Conservation (phyloP, 2,888 invertebrate genomes). For the Laspeyria flexula region DNA sequence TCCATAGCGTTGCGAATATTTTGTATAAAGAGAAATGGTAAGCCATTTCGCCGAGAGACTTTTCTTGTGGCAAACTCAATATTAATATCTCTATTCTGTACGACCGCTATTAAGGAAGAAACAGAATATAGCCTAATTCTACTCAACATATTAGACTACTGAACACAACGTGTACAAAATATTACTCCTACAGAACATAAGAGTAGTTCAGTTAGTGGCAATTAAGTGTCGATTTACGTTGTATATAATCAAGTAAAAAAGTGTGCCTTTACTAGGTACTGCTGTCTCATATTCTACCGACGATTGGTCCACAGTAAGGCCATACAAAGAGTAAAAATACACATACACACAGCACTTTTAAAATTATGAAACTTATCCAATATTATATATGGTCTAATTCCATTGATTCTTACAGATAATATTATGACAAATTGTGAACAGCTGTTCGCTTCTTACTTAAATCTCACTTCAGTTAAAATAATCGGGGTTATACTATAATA, state of each 20-base stretch:
- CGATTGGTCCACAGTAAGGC: constrained; percentile 82
- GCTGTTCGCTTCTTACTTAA: not conserved
- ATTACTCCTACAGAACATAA: constrained; percentile 38
- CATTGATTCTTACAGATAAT: constrained; percentile 5
- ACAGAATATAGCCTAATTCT: constrained; percentile 10
- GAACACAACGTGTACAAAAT: constrained; percentile 62
- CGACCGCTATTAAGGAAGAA: not conserved
- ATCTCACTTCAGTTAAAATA: constrained; percentile 15
- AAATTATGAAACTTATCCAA: constrained; percentile 14
- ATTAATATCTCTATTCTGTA: no score
- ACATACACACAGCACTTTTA: constrained; percentile 30
- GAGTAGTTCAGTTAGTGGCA: constrained; percentile 16
- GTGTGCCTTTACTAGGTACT: constrained; percentile 54
- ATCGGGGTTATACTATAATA: no score
- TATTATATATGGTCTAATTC: not conserved
- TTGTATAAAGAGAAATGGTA: no score
- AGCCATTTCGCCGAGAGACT: no score
- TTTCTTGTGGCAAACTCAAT: no score
- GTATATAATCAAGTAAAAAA: constrained; percentile 2
- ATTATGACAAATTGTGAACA: not conserved
- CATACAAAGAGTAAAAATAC: constrained; percentile 55
- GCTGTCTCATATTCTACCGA: constrained; percentile 58
- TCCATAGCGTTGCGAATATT: no score
- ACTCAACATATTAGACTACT: constrained; percentile 51
- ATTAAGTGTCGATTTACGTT: constrained; percentile 9